Conservation (phyloP, 37 sponge, comb jelly and placozoan genomes). For the Eunapius fragilis region DNA sequence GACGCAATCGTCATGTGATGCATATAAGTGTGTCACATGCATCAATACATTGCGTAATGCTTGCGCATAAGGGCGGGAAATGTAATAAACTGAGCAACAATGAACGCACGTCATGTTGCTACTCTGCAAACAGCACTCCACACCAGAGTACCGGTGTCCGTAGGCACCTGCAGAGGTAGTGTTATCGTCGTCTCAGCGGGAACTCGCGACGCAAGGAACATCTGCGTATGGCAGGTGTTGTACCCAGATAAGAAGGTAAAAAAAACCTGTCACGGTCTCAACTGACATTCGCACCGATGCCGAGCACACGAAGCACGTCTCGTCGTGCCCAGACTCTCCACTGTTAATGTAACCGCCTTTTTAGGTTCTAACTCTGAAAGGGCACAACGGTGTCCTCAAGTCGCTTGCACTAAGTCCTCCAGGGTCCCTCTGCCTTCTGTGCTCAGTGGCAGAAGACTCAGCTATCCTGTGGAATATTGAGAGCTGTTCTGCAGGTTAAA, state of each 20-base stretch:
- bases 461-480: conserved; percentile 69
- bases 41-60: too few relatives aligned
- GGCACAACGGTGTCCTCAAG: background rate
- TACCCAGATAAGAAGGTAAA: conserved; percentile 1
- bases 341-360: too few relatives aligned
- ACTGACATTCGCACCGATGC: background rate
- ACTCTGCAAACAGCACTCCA: conserved; percentile 5
- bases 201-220: background rate
- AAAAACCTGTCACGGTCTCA: background rate
- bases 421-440: conserved; percentile 24
- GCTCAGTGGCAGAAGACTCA: conserved; percentile 54
- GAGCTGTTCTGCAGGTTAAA: background rate
- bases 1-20: background rate
- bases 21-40: too few relatives aligned
- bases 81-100: background rate
- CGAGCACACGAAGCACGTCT: too few relatives aligned
- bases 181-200: conserved; percentile 15
- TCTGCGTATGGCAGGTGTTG: background rate
- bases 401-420: background rate
- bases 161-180: background rate
- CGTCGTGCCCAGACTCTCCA: too few relatives aligned
- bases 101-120: conserved; percentile 10
- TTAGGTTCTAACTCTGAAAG: background rate
- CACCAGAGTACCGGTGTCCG: conserved; percentile 27
- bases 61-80: too few relatives aligned